A percentile compares a stretch with the other conserved stretches of the same genome.
Conservation (phyloP, 1,140 invertebrate genomes). For the Magallana ariakensis region DNA sequence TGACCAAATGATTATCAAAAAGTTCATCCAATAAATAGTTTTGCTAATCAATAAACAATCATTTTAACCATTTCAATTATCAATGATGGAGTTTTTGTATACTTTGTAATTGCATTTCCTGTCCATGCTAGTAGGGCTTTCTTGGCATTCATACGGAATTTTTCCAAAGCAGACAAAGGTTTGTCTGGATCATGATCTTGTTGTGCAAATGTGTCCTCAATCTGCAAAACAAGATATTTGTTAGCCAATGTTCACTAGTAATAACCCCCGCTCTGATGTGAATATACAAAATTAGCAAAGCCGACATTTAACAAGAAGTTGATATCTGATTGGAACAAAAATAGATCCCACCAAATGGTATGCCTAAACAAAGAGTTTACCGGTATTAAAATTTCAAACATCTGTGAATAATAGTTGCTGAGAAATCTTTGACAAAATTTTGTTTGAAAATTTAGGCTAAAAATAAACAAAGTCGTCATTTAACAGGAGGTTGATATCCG, state of each 20-base stretch:
- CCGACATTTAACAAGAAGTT: too few relatives aligned
- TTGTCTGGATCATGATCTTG: conserved; percentile 79
- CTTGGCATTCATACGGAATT: conserved; percentile 87
- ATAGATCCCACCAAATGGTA: too few relatives aligned
- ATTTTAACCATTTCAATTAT: neutral
- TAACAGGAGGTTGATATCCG: too few relatives aligned
- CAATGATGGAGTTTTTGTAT: neutral
- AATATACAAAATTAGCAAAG: too few relatives aligned
- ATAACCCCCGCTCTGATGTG: too few relatives aligned
- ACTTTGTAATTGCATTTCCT: conserved; percentile 94
- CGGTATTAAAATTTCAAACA: too few relatives aligned
- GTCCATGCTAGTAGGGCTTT: conserved; percentile 97
- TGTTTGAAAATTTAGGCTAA: too few relatives aligned
- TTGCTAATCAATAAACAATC: neutral
- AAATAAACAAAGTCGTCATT: too few relatives aligned
- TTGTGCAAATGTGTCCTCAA: conserved; percentile 96
- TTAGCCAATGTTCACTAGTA: neutral
- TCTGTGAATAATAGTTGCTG: too few relatives aligned
- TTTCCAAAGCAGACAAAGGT: conserved; percentile 80
- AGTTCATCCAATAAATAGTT: neutral
- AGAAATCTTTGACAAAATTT: too few relatives aligned
- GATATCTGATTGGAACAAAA: too few relatives aligned
- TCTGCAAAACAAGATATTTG: conserved; percentile 86
- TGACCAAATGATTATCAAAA: neutral
- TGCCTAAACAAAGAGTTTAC: too few relatives aligned